Conservation (phyloP, 2,797 vertebrate genomes). For the Graptemys geographica region DNA sequence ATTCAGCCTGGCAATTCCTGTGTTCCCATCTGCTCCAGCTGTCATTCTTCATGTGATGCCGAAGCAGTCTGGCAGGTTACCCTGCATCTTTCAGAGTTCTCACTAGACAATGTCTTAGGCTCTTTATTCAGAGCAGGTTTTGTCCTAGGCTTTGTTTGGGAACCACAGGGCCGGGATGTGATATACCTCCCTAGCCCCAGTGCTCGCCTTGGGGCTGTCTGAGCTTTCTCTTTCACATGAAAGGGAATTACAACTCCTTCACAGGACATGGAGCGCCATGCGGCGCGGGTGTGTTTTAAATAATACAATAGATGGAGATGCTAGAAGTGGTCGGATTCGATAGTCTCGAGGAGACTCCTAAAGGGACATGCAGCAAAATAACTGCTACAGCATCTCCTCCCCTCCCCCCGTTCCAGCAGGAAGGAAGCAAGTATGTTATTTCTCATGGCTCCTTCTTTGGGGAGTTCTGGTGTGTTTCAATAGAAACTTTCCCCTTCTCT, state of each 20-base stretch:
- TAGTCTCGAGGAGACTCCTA: background rate
- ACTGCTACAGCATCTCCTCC: background rate
- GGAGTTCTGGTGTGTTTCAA: background rate
- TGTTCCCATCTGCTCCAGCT: background rate
- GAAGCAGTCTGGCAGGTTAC: background rate
- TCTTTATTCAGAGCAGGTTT: background rate
- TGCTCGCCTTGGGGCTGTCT: background rate
- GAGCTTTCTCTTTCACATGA: background rate
- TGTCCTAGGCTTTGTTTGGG: background rate
- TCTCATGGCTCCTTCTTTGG: background rate
- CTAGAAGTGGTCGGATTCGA: background rate
- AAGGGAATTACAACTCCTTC: background rate
- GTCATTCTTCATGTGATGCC: background rate
- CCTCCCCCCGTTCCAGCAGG: background rate
- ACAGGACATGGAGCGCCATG: background rate
- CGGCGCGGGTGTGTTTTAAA: background rate
- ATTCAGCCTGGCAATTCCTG: background rate
- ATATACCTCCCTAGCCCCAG: background rate
- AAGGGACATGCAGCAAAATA: background rate
- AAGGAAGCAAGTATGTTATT: background rate
- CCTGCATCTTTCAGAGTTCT: background rate
- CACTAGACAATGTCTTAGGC: background rate
- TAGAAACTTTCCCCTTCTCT: background rate
- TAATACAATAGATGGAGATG: background rate
- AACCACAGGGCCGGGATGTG: background rate